Percentiles rank a stretch among this genome's conserved stretches.
phyloP scores from a whole-genome alignment of 30 jellyfish, hydroid and myxozoan genomes.

The Aurelia aurita region DNA sequence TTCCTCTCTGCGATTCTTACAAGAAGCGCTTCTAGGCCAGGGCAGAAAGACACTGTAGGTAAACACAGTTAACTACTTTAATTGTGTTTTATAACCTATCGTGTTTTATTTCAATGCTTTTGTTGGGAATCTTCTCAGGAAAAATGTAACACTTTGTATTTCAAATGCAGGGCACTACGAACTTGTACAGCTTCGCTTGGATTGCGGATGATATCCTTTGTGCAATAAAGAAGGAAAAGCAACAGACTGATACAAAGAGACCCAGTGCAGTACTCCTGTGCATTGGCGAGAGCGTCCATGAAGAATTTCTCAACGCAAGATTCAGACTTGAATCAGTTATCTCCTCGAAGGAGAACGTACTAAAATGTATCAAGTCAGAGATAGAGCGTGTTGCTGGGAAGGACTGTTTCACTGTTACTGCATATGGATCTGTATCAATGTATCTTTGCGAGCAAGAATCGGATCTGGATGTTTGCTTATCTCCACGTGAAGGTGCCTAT shows the following conservation, averaged over 20 bases:
- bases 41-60: too few species aligned
- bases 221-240: constrained; percentile 38
- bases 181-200: constrained; percentile 82
- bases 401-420: constrained; percentile 27
- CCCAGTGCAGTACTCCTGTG: constrained; percentile 34
- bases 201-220: constrained; percentile 69
- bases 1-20: too few species aligned
- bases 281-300: constrained; percentile 64
- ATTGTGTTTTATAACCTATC: too few species aligned
- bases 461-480: constrained; percentile 75
- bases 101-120: too few species aligned
- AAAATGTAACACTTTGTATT: too few species aligned
- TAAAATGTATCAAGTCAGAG: constrained; percentile 48
- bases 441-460: constrained; percentile 84
- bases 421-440: constrained; percentile 86
- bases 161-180: neutral
- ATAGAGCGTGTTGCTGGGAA: constrained; percentile 60
- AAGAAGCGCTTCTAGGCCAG: too few species aligned
- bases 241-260: neutral
- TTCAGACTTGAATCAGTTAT: constrained; percentile 40
- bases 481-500: constrained; percentile 35
- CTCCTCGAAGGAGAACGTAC: constrained; percentile 36
- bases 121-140: too few species aligned
- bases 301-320: constrained; percentile 27
- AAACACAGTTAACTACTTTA: too few species aligned